phyloP scores from a whole-genome alignment of 1,140 invertebrate species.

The Drosophila erecta region DNA sequence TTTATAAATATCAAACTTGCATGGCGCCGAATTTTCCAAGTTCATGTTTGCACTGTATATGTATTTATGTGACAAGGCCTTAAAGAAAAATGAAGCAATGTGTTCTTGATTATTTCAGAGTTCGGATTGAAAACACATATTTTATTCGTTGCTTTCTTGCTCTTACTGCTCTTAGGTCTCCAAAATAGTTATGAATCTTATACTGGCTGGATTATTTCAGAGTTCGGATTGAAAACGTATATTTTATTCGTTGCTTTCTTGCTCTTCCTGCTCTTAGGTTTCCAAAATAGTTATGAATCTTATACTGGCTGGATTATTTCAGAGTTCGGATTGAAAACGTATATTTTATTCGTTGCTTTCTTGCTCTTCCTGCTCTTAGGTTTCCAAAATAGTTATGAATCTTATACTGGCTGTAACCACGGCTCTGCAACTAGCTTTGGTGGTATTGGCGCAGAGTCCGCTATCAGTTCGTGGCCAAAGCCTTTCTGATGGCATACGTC shows the following conservation, averaged over 20 bases:
- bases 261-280: constrained; percentile 1
- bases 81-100: background rate
- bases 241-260: background rate
- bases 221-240: too few species aligned
- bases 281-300: constrained; percentile 16
- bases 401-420: constrained; percentile 32
- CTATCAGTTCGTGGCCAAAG: constrained; percentile 50
- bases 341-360: too few species aligned
- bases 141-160: background rate
- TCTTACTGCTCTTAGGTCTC: constrained; percentile 4
- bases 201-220: too few species aligned
- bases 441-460: constrained; percentile 44
- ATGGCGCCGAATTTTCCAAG: too few species aligned
- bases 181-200: constrained; percentile 20
- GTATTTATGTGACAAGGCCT: background rate
- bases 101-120: background rate
- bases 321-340: background rate
- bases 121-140: too few species aligned
- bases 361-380: too few species aligned
- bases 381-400: constrained; percentile 39
- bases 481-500: constrained; percentile 36
- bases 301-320: too few species aligned
- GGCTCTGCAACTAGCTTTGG: constrained; percentile 35
- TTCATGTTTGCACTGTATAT: background rate
- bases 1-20: background rate